These are phyloP conservation scores for Montipora sp. DNA, from an alignment of 64 coral and sea anemone genomes.

Conservation along the genomic window DNA sequence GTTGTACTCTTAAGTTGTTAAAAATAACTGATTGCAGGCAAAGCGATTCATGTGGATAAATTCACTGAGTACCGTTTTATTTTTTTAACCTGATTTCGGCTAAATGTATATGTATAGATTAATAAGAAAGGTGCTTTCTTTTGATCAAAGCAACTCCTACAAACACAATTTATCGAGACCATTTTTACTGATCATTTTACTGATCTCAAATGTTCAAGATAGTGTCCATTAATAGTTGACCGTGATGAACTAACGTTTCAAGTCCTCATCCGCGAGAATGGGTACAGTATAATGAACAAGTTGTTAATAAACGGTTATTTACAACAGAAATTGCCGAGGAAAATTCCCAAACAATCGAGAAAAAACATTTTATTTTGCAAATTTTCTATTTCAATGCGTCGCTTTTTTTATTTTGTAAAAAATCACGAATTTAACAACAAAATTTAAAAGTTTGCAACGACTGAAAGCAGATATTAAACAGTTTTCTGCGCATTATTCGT, in stretches of 20 bases:
- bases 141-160: too few relatives aligned
- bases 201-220: not conserved
- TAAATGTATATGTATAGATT: too few relatives aligned
- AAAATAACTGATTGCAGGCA: too few relatives aligned
- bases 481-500: not conserved
- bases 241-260: too few relatives aligned
- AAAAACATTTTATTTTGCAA: not conserved
- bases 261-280: not conserved
- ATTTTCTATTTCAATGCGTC: not conserved
- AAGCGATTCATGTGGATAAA: too few relatives aligned
- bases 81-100: too few relatives aligned
- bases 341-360: not conserved
- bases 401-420: not conserved
- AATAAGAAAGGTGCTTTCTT: too few relatives aligned
- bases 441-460: not conserved
- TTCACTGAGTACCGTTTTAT: too few relatives aligned
- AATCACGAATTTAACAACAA: not conserved
- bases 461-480: too few relatives aligned
- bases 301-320: not conserved
- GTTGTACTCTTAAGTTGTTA: too few relatives aligned
- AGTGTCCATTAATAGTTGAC: too few relatives aligned
- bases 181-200: not conserved
- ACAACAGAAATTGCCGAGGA: not conserved
- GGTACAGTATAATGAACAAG: not conserved
- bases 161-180: too few relatives aligned